These are phyloP conservation scores for Chauna torquata DNA, from an alignment of 2,113 vertebrate genomes.

Conservation along the genomic window DNA sequence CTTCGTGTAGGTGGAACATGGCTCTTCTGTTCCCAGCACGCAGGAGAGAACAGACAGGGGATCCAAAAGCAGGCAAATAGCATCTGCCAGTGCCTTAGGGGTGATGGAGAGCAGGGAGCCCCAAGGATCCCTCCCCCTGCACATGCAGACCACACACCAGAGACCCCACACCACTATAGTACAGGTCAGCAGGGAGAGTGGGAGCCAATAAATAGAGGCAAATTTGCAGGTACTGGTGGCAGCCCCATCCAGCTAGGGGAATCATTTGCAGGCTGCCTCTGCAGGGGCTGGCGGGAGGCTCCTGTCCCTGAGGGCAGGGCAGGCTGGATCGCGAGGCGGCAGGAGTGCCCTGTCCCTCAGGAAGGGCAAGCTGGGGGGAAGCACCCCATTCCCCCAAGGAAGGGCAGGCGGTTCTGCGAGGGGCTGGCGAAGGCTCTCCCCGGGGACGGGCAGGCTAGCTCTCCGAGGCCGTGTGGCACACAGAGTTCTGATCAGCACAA, in stretches of 20 bases:
- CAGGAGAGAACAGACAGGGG: background rate
- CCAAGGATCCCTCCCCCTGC: background rate
- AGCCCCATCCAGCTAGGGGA: background rate
- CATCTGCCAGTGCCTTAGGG: background rate
- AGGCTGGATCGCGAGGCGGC: background rate
- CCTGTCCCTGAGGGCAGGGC: background rate
- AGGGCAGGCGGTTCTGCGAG: background rate
- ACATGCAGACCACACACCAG: background rate
- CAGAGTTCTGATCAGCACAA: constrained; percentile 85
- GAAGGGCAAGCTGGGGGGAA: background rate
- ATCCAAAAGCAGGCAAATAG: background rate
- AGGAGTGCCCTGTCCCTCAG: background rate
- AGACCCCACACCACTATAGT: background rate
- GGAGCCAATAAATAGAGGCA: constrained; percentile 77
- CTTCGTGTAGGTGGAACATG: background rate
- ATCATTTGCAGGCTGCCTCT: background rate
- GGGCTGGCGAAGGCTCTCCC: constrained; percentile 22
- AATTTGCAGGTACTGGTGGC: constrained; percentile 8
- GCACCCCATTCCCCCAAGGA: background rate
- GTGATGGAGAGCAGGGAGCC: background rate
- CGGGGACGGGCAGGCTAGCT: constrained; percentile 78
- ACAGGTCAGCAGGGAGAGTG: constrained; percentile 53
- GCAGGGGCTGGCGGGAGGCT: background rate
- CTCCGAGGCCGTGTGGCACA: constrained; percentile 76
- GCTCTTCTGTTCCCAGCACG: background rate